Conservation (phyloP, 2,888 invertebrate species). For the Cerastis rubricosa region DNA sequence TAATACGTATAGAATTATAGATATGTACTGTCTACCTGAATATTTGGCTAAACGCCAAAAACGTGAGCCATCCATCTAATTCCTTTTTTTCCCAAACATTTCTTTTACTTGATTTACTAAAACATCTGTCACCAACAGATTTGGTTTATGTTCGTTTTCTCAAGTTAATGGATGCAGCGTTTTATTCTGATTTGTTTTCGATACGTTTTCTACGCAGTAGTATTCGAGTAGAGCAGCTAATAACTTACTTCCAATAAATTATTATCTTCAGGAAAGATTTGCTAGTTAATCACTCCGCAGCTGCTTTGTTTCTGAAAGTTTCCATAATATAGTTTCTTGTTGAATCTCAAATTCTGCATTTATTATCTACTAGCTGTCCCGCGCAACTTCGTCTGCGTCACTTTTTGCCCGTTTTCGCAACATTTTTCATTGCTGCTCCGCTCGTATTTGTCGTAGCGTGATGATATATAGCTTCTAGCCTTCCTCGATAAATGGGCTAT, state of each 20-base stretch:
- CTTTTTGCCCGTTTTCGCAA: too few relatives aligned
- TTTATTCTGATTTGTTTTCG: slow-evolving; percentile 11
- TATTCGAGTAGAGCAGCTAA: background rate
- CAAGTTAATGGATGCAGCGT: background rate
- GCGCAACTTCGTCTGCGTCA: too few relatives aligned
- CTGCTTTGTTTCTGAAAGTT: background rate
- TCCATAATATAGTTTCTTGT: background rate
- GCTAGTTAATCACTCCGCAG: background rate
- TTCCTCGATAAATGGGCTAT: too few relatives aligned
- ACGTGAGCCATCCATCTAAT: slow-evolving; percentile 20
- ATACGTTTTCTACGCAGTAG: background rate
- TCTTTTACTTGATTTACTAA: slow-evolving; percentile 37
- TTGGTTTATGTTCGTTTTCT: slow-evolving; percentile 20
- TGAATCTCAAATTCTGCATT: background rate
- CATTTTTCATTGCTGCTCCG: too few relatives aligned
- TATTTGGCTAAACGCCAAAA: slow-evolving; percentile 33
- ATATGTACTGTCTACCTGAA: slow-evolving; percentile 2
- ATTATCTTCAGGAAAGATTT: background rate
- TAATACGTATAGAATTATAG: background rate
- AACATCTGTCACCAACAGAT: slow-evolving; percentile 40
- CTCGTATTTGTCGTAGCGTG: too few relatives aligned
- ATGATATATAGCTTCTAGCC: too few relatives aligned
- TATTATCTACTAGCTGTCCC: too few relatives aligned
- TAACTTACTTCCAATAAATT: background rate
- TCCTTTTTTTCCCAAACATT: slow-evolving; percentile 22